A percentile compares a stretch with the other conserved stretches of the same genome.
Evolutionary conservation across 1,140 invertebrate species (phyloP).

Genomic region (Lepidurus arcticus): DNA sequence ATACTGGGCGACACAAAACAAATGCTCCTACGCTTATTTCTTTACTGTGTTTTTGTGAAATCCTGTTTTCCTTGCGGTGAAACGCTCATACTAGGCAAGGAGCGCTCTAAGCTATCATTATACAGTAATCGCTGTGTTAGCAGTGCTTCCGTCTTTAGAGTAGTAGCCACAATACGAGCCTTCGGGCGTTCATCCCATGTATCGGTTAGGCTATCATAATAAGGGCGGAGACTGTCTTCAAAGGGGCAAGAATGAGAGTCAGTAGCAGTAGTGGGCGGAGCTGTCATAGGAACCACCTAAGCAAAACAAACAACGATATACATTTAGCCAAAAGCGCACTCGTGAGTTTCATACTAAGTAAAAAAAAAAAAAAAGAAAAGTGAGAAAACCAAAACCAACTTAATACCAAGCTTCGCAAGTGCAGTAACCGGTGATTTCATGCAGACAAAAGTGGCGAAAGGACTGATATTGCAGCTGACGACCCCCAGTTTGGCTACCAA

Average conservation of each 20-base stretch:
- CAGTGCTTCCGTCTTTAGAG: not conserved
- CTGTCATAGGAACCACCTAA: slow-evolving; percentile 18
- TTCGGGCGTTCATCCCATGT: slow-evolving; percentile 7
- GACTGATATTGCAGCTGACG: not conserved
- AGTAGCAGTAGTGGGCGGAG: slow-evolving; percentile 12
- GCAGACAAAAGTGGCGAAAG: slow-evolving; percentile 13
- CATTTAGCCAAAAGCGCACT: not conserved
- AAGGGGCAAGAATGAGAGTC: slow-evolving; percentile 3
- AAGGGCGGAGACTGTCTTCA: slow-evolving; percentile 6
- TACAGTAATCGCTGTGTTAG: slow-evolving; percentile 1
- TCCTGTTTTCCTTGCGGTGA: not conserved
- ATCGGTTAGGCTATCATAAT: slow-evolving; percentile 22
- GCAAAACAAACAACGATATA: not conserved
- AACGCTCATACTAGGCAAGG: slow-evolving; percentile 30
- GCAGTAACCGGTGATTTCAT: slow-evolving; percentile 10
- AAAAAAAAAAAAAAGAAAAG: not conserved
- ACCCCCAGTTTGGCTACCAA: slow-evolving; percentile 12
- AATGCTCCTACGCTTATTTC: not conserved
- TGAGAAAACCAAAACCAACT: not conserved
- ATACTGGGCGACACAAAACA: not conserved
- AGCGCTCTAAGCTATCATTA: slow-evolving; percentile 31
- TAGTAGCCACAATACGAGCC: slow-evolving; percentile 4
- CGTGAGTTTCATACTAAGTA: not conserved
- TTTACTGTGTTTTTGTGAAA: not conserved
- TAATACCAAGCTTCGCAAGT: slow-evolving; percentile 19